A percentile compares a stretch with the other conserved stretches of the same genome.
These are phyloP conservation scores for Rhorus exstirpatorius DNA, from an alignment of 2,888 invertebrate genomes.

Conservation along the genomic window DNA sequence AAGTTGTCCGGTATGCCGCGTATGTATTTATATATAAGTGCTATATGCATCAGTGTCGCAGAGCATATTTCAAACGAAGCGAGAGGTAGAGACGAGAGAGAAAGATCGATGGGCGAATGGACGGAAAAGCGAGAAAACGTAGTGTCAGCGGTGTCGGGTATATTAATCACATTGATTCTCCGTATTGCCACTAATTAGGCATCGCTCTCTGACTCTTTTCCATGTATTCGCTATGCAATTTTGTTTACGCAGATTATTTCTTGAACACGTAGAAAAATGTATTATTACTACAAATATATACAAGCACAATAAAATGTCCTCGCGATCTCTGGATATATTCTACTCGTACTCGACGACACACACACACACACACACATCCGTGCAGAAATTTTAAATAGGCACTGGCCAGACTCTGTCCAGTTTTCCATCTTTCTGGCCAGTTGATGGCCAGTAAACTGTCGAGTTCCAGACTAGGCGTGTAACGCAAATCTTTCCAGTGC, in stretches of 20 bases:
- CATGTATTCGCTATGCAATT: neutral
- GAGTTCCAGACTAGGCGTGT: too few species aligned
- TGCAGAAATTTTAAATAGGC: too few species aligned
- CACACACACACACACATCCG: too few species aligned
- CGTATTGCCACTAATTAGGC: constrained; percentile 41
- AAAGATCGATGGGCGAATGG: constrained; percentile 57
- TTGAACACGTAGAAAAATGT: neutral
- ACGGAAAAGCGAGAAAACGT: constrained; percentile 50
- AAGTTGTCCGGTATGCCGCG: neutral
- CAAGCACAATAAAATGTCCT: neutral
- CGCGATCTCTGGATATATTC: neutral
- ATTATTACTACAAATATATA: neutral
- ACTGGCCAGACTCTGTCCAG: too few species aligned
- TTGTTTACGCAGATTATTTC: constrained; percentile 14
- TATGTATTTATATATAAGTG: neutral
- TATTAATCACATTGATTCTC: constrained; percentile 61
- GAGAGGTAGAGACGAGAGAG: constrained; percentile 32
- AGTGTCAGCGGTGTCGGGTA: constrained; percentile 53
- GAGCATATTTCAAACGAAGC: constrained; percentile 26
- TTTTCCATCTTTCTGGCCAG: too few species aligned
- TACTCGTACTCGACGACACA: too few species aligned
- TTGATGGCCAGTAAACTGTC: too few species aligned
- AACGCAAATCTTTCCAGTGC: too few species aligned
- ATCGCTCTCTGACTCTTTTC: constrained; percentile 13
- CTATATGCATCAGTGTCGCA: neutral